Evolutionary conservation across 2,797 vertebrate genomes (phyloP), one percentile per base, ranked within the genome.

Genomic region (Enteromius afrohamiltoni): DNA sequence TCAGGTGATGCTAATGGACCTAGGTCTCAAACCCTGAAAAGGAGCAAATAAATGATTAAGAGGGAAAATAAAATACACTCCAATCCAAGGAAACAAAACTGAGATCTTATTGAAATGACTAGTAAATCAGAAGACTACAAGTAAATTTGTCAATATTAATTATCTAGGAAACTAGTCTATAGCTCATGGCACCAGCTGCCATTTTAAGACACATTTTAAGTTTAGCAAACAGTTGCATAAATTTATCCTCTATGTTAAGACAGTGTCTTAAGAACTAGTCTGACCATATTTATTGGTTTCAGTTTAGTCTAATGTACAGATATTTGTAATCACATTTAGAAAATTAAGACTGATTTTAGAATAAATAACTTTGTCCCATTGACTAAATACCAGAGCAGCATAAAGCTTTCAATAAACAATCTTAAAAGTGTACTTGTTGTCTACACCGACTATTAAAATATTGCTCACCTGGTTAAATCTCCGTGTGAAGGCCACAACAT

Each of bases 401-500:
- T 67, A 23, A 49, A 78, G 21, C 4, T 53, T 74, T 5, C 37
- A 65, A 75, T 62, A 82, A 62, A 81, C 37, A 5, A 40, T 13
- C 3, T 23, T 29, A 45, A 29, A 73, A n/a, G n/a, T n/a, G n/a
- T 40, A 19, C 29, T 26, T 16, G 21, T 34, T 42, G 13, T 14
- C 9, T 37, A 80, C 19, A 10, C 10, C 11, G 14, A 53, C 29
- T 4, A 55, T 13, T 1, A 7, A n/a, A 69, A 3, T 55, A 42
- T 82, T 64, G 31, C 87, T 87, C 91, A 98, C 97, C 96, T 99
- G 97, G 92, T 99, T 99, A 93, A 99, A 99, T 84, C 97, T 95
- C 84, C 97, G 95, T n/a, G 97, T 99, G 92, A 98, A 98, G 79
- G 97, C 97, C 76, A 99, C 97, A 79, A 99, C 93, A 42, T 98